Evolutionary conservation across 2,888 invertebrate genomes (phyloP), one percentile per base, ranked within the genome.

Genomic region (Harmothoe impar): DNA sequence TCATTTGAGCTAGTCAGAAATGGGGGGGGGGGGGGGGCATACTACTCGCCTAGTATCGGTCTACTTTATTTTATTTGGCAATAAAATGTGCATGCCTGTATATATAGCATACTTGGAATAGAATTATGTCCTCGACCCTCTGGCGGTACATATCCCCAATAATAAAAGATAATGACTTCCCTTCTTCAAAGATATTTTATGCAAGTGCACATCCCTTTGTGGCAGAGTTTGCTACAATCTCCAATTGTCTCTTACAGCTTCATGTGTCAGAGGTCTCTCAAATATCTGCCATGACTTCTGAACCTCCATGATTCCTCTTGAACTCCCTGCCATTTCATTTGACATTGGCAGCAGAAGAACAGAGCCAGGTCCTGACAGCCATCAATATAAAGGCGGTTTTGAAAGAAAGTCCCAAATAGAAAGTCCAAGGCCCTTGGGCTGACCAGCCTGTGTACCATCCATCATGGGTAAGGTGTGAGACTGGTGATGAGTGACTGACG

Each of bases 381-480:
- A 29, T 72, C 72, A 29, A 29, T 1, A 29, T 25, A 15, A n/a
- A 15, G 62, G 25, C 25, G 10, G 3, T 29, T 72, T 72, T 72
- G 20, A 29, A 72, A 72, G 72, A 72, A n/a, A 15, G 72, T 29
- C 17, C 29, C 20, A 72, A 29, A 15, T 7, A n/a, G 10, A 10
- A 43, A 62, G 72, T n/a, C 72, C 25, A n/a, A 25, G 25, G 5
- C 62, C 72, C 72, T 72, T 72, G 72, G 72, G 72, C 72, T 72
- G 25, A 15, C 72, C 72, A 72, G 31, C 72, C 72, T 72, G 29
- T 72, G 25, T 15, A 23, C 81, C 23, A 86, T 86, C 29, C 29
- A 86, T 86, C 86, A 86, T 54, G 0, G 29, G 7, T 43, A 29
- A 86, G 54, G 86, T 86, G 86, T 86, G 86, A 54, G 86, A 23